Evolutionary conservation across 2,888 invertebrate genomes (phyloP), one percentile per base, ranked within the genome.

Genomic region (Chalcosyrphus nemorum): DNA sequence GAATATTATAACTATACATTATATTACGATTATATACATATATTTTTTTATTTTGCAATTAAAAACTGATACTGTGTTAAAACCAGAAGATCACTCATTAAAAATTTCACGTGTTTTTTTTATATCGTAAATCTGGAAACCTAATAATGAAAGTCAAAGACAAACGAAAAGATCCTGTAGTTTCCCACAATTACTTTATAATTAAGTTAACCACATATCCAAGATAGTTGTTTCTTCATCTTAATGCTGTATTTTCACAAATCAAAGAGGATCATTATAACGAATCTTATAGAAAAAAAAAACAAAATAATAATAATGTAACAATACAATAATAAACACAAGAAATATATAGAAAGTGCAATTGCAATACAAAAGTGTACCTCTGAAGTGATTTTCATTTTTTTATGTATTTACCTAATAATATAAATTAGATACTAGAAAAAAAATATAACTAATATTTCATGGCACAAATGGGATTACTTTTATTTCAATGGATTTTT

Each of bases 321-420:
- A 74, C n/a, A 68, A 68, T 59, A 72, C 54, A 61, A 80, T 59
- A 65, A 65, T 7, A 32, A 52, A 63, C 47, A 57, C 13, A 76
- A 59, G 21, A 70, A 59, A 63, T 63, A 61, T 77, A 68, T 74
- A 56, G 76, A 68, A 77, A 82, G 68, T 82, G 82, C 77, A 77
- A 82, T 72, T 77, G 76, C 81, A 68, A 77, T 77, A 77, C 61
- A 72, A 72, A 59, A 76, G 59, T 71, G 41, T 77, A 72, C 72
- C 71, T 82, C 52, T 66, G 19, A 76, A 21, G 54, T 66, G 59
- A 72, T 72, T 76, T 52, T 65, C 15, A 45, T 32, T 43, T 68
- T 27, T 59, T 4, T 70, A 57, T 24, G 13, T 50, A 71, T 11
- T 4, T 59, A 43, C 54, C n/a, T 43, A 41, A 1, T 27, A 32